These are phyloP conservation scores for Poliocrania exsul DNA, from an alignment of 2,797 vertebrate species.

Conservation along the genomic window DNA sequence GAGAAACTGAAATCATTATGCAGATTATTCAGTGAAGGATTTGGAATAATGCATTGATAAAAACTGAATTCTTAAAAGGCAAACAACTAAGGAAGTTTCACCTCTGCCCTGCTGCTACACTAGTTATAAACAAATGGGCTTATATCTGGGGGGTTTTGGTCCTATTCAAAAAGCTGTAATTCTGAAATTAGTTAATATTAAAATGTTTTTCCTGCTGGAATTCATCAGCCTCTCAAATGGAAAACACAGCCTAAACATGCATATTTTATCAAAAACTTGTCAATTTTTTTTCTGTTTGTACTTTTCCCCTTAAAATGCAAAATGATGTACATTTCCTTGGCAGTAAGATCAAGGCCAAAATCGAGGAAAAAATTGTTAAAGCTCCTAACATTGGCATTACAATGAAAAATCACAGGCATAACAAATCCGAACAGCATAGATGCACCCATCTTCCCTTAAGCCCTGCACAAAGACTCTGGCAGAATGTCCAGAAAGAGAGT, in stretches of 20 bases:
- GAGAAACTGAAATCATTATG: not conserved
- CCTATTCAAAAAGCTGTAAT: not conserved
- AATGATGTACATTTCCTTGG: not conserved
- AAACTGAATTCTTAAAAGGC: not conserved
- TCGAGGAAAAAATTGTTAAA: not conserved
- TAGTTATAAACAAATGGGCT: not conserved
- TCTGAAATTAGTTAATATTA: not conserved
- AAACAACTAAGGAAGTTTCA: not conserved
- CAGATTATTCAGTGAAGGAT: not conserved
- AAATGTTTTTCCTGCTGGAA: not conserved
- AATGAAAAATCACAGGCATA: not conserved
- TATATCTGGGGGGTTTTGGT: not conserved
- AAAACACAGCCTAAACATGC: not conserved
- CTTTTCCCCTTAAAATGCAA: not conserved
- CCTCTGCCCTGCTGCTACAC: not conserved
- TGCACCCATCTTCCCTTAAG: not conserved
- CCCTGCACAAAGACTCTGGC: not conserved
- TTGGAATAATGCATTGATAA: not conserved
- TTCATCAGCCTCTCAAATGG: not conserved
- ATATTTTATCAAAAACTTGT: not conserved
- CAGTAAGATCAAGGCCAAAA: not conserved
- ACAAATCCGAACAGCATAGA: not conserved
- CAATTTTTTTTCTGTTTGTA: not conserved
- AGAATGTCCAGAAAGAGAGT: not conserved
- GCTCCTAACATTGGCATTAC: not conserved